Conservation (phyloP, 2,888 invertebrate genomes). For the Patella ulyssiponensis region DNA sequence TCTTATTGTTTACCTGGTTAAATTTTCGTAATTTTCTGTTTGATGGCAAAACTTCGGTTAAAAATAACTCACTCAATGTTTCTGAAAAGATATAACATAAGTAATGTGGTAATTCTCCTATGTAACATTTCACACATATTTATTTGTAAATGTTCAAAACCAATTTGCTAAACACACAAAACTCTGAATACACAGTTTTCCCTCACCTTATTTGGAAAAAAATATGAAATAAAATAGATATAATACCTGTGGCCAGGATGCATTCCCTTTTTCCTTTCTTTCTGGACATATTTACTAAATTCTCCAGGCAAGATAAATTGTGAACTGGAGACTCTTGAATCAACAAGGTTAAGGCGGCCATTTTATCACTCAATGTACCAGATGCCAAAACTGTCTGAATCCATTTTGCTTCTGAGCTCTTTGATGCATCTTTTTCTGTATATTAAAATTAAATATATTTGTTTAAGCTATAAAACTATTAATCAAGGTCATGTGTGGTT, state of each 20-base stretch:
- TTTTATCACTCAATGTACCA: conserved; percentile 88
- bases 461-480: neutral
- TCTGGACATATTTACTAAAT: conserved; percentile 83
- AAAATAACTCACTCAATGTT: conserved; percentile 83
- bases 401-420: conserved; percentile 69
- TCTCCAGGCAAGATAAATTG: conserved; percentile 80
- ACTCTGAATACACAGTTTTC: neutral
- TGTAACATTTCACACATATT: neutral
- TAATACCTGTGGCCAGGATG: conserved; percentile 76
- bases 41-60: conserved; percentile 76
- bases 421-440: conserved; percentile 67
- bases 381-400: conserved; percentile 78
- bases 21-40: conserved; percentile 69
- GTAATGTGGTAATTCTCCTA: neutral
- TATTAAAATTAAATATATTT: conserved; percentile 60
- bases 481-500: no score
- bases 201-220: neutral
- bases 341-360: conserved; percentile 86
- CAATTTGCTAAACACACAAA: neutral
- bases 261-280: conserved; percentile 81
- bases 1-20: conserved; percentile 61
- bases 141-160: neutral
- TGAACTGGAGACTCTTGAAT: conserved; percentile 89
- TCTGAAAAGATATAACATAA: conserved; percentile 75
- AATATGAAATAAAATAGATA: neutral